Evolutionary conservation across 1,140 invertebrate species (phyloP), one percentile per base, ranked within the genome.

Genomic region (Leptoteleia sp.): DNA sequence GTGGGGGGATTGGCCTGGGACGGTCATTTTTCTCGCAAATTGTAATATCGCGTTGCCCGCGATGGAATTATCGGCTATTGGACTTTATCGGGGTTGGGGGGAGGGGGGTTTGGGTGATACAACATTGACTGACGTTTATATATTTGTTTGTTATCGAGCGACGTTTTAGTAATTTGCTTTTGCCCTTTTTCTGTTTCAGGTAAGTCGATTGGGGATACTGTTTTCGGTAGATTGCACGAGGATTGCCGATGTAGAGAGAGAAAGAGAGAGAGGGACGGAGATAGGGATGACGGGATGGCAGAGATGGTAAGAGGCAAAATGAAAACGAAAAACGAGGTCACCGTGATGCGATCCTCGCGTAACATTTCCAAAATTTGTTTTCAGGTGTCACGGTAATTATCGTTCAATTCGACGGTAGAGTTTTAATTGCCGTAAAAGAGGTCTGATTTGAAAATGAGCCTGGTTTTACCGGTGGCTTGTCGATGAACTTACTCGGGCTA

Each of bases 111-210:
- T 25, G 22, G 6, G 22, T 31, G 48, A 64, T 73, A 3, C 3
- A 52, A 54, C 17, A n/a, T 52, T 55, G 72, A 54, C 22, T 52
- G 72, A 54, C 54, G 16, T 54, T 61, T 45, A 59, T 76, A 52
- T 40, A 31, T 76, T 67, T 75, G 33, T 54, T 61, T 38, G 35
- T 52, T 48, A n/a, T 4, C 5, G 16, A 42, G 13, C 11, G 33
- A 16, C 12, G 22, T 45, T 54, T 1, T 15, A 67, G 61, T 65
- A 65, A 12, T 25, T 25, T 25, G 22, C n/a, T 11, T 29, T 76
- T 67, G 45, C 54, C 1, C 40, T 67, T 68, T 76, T 62, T 76
- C 38, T 76, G 73, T 76, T 76, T 48, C 64, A 76, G 73, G 62
- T 76, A 76, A 76, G 73, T 76, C 55, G 17, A 59, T 45, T 67